Percentiles rank a stretch among this genome's conserved stretches.
Conservation (phyloP, 2,888 invertebrate species). For the Leptura quadrifasciata region DNA sequence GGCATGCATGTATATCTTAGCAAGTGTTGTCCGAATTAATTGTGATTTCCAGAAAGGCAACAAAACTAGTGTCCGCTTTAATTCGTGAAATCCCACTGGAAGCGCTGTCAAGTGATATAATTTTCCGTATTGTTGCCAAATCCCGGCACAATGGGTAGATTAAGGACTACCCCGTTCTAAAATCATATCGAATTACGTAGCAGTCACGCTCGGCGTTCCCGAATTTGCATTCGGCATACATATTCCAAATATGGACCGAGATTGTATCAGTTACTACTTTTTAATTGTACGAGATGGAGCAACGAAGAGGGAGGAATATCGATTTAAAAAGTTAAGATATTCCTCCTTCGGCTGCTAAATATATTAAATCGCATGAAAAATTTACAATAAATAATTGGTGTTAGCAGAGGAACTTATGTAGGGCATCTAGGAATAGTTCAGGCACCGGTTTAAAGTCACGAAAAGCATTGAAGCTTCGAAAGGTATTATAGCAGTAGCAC, state of each 20-base stretch:
- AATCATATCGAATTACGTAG: constrained; percentile 21
- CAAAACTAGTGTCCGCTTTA: not conserved
- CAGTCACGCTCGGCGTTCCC: constrained; percentile 7
- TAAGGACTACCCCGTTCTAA: constrained; percentile 11
- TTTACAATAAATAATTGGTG: too few species aligned
- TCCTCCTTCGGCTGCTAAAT: too few species aligned
- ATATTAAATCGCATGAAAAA: too few species aligned
- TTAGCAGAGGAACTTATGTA: too few species aligned
- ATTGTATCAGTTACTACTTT: constrained; percentile 5
- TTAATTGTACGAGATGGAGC: not conserved
- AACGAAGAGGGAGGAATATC: too few species aligned
- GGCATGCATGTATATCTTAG: not conserved
- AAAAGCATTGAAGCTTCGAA: too few species aligned
- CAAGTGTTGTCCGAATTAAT: not conserved
- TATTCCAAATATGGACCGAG: constrained; percentile 5
- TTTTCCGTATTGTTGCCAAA: constrained; percentile 25
- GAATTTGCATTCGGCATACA: constrained; percentile 11
- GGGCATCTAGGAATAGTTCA: too few species aligned
- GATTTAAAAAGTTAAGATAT: too few species aligned
- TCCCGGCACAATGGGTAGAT: constrained; percentile 6
- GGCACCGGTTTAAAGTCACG: too few species aligned
- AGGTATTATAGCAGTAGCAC: too few species aligned
- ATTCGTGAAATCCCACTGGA: not conserved
- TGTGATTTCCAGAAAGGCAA: not conserved
- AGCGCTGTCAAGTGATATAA: constrained; percentile 18